Evolutionary conservation across 2,888 invertebrate genomes (phyloP), one percentile per base, ranked within the genome.

Genomic region (Pristionchus arcanus): DNA sequence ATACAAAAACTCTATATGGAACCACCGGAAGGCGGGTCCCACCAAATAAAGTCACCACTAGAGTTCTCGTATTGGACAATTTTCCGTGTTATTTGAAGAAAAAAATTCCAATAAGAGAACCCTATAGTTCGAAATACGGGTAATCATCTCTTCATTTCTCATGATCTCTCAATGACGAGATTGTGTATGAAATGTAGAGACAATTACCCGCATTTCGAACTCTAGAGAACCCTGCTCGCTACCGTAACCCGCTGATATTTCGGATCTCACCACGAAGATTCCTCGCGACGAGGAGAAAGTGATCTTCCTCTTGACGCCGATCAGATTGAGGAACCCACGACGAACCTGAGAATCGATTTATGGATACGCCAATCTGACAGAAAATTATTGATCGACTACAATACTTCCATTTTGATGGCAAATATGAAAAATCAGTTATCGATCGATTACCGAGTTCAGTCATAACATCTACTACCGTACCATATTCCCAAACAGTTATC

Each of bases 221-320:
- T n/a, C n/a, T n/a, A 49, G 42, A 49, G 42, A 49, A 49, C 42
- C 42, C 3, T 3, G 13, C 11, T 49, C 5, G 7, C 74, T 74
- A 74, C 74, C 16, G 74, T 74, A 74, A 21, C 28, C 74, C 21
- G 19, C 7, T 21, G 11, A 59, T 19, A 34, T 49, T 11, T 34
- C 25, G 3, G 21, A 15, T 34, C 87, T 42, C 49, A 87, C 87
- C 37, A 49, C 31, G 49, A 86, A 77, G 42, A 90, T 59, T 25
- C 90, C 71, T 11, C 90, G 86, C 19, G 90, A 88, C 11, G 90
- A 90, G 59, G 90, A 83, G 88, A 87, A 81, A 2, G 88, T 89
- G 55, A 91, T 89, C 85, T 89, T 90, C 25, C 87, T 28, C n/a
- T 89, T 81, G 25, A 89, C 77, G 31, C 91, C 91, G 31, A 91